phyloP scores from a whole-genome alignment of 1,140 invertebrate genomes.

The Rhopalosiphum padi region DNA sequence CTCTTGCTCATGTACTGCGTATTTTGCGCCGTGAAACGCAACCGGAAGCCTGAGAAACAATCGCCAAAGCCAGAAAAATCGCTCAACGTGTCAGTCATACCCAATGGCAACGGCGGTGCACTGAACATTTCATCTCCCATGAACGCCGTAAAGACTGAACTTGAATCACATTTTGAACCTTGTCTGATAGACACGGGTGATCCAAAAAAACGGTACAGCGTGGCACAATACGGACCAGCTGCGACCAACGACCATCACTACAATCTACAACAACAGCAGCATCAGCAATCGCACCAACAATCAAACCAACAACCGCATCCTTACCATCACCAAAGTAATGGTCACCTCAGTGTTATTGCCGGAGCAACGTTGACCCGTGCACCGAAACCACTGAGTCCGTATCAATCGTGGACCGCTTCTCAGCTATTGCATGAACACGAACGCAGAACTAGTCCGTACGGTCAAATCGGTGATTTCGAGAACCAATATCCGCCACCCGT shows the following conservation, averaged over 20 bases:
- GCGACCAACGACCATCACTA: constrained; percentile 41
- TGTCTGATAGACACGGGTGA: constrained; percentile 63
- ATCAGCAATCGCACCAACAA: constrained; percentile 61
- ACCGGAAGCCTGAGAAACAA: constrained; percentile 60
- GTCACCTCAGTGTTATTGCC: constrained; percentile 45
- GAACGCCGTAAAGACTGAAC: constrained; percentile 46
- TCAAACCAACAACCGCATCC: constrained; percentile 61
- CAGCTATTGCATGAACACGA: constrained; percentile 71
- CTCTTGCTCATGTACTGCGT: constrained; percentile 65
- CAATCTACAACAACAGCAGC: constrained; percentile 60
- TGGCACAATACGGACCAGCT: constrained; percentile 62
- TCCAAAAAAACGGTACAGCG: constrained; percentile 65
- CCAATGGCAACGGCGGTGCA: constrained; percentile 58
- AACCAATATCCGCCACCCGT: constrained; percentile 60
- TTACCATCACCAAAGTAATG: constrained; percentile 53
- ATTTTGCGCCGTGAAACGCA: constrained; percentile 64
- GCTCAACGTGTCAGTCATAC: constrained; percentile 62
- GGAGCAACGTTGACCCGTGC: constrained; percentile 62
- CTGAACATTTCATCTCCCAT: constrained; percentile 44
- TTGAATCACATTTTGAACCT: constrained; percentile 63
- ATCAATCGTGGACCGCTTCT: constrained; percentile 69
- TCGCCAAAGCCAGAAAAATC: constrained; percentile 61
- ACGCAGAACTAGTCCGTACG: constrained; percentile 66
- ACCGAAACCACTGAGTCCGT: constrained; percentile 66
- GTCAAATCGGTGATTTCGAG: constrained; percentile 60